phyloP scores from a whole-genome alignment of 2,888 invertebrate genomes.

The Drosophila mimica region DNA sequence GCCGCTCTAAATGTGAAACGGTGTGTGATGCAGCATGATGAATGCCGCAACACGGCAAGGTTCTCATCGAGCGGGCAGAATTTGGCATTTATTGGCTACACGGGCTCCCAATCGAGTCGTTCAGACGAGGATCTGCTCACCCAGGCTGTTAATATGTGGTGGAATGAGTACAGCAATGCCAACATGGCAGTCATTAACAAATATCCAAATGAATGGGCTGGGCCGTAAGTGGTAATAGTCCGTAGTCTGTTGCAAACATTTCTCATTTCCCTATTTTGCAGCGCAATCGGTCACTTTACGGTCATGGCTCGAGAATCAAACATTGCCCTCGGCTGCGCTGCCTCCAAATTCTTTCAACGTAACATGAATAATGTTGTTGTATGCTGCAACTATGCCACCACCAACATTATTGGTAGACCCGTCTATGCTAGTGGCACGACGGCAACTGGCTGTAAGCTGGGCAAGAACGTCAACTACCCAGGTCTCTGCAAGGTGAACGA shows the following conservation, averaged over 20 bases:
- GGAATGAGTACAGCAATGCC: constrained; percentile 49
- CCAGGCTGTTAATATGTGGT: constrained; percentile 46
- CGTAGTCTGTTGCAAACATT: too few relatives aligned
- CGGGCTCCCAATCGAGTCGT: neutral
- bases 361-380: constrained; percentile 24
- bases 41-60: constrained; percentile 48
- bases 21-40: constrained; percentile 53
- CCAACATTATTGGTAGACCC: constrained; percentile 33
- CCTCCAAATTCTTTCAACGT: neutral
- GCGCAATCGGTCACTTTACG: constrained; percentile 58
- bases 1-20: constrained; percentile 51
- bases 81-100: constrained; percentile 25
- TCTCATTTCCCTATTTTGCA: neutral
- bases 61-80: constrained; percentile 55
- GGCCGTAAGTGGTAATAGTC: constrained; percentile 38
- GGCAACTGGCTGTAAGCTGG: constrained; percentile 49
- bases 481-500: constrained; percentile 49
- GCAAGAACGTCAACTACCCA: constrained; percentile 38
- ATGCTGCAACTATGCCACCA: constrained; percentile 63
- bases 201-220: constrained; percentile 34
- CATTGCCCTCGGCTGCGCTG: constrained; percentile 49
- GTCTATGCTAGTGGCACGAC: constrained; percentile 37
- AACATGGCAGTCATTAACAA: constrained; percentile 42
- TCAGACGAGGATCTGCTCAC: constrained; percentile 6
- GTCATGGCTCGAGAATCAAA: constrained; percentile 48